These are phyloP conservation scores for Dryadula phaetusa DNA, from an alignment of 2,888 invertebrate genomes.

Conservation along the genomic window DNA sequence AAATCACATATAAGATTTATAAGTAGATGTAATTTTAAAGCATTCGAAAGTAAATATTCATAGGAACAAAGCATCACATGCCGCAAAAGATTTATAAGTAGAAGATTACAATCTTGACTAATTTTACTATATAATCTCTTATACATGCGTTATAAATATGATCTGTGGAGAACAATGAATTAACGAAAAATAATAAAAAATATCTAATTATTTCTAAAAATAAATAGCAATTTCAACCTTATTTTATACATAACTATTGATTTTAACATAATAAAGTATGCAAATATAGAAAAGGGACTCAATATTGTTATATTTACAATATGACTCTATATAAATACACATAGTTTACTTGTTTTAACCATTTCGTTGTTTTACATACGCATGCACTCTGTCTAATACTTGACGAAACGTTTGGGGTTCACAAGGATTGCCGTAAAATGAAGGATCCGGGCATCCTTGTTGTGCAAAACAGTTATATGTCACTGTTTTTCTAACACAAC, in stretches of 20 bases:
- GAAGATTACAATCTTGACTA: not conserved
- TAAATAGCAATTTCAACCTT: conserved; percentile 15
- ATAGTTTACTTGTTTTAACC: conserved; percentile 12
- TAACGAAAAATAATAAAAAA: too few relatives aligned
- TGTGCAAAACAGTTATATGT: conserved; percentile 63
- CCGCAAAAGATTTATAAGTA: not conserved
- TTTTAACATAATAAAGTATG: not conserved
- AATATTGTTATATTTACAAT: conserved; percentile 3
- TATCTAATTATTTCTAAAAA: conserved; percentile 15
- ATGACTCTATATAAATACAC: not conserved
- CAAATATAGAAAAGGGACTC: not conserved
- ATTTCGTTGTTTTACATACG: conserved; percentile 56
- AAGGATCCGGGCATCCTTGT: conserved; percentile 75
- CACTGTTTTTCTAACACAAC: conserved; percentile 63
- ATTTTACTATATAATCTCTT: not conserved
- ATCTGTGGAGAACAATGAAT: not conserved
- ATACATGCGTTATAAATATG: not conserved
- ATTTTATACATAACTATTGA: conserved; percentile 3
- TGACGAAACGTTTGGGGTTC: conserved; percentile 56
- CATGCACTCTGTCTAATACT: conserved; percentile 63
- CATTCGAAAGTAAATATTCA: conserved; percentile 15
- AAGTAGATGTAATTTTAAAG: conserved; percentile 4
- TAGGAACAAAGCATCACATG: conserved; percentile 40
- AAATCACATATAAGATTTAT: conserved; percentile 6
- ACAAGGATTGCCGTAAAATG: conserved; percentile 66